These are phyloP conservation scores for Bembecia ichneumoniformis DNA, from an alignment of 2,888 invertebrate genomes.

Conservation along the genomic window DNA sequence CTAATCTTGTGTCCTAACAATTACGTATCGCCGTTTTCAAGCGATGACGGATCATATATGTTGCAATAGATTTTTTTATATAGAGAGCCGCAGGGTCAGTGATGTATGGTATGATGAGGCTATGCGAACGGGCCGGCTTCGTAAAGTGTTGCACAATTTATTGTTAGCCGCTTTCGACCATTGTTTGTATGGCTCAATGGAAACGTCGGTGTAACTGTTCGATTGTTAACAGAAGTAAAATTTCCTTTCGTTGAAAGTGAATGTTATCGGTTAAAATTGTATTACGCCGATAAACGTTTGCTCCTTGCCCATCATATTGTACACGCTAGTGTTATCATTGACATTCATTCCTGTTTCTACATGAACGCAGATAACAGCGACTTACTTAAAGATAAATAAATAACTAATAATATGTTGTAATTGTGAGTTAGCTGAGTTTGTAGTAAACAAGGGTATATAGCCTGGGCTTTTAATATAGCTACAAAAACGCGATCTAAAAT, in stretches of 20 bases:
- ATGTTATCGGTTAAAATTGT: background rate
- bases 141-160: background rate
- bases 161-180: background rate
- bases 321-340: conserved; percentile 9
- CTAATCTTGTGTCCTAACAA: too few relatives aligned
- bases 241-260: background rate
- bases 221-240: background rate
- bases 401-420: too few relatives aligned
- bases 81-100: too few relatives aligned
- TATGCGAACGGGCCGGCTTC: too few relatives aligned
- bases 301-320: background rate
- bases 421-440: too few relatives aligned
- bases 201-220: background rate
- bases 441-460: too few relatives aligned
- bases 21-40: too few relatives aligned
- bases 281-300: background rate
- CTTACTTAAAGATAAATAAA: background rate
- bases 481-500: too few relatives aligned
- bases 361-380: background rate
- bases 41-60: too few relatives aligned
- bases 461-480: too few relatives aligned
- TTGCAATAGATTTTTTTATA: too few relatives aligned
- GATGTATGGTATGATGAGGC: too few relatives aligned
- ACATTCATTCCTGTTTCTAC: conserved; percentile 23
- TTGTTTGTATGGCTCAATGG: background rate